A percentile compares a stretch with the other conserved stretches of the same genome.
These are phyloP conservation scores for Sapayoa aenigma DNA, from an alignment of 2,113 vertebrate genomes.

Conservation along the genomic window DNA sequence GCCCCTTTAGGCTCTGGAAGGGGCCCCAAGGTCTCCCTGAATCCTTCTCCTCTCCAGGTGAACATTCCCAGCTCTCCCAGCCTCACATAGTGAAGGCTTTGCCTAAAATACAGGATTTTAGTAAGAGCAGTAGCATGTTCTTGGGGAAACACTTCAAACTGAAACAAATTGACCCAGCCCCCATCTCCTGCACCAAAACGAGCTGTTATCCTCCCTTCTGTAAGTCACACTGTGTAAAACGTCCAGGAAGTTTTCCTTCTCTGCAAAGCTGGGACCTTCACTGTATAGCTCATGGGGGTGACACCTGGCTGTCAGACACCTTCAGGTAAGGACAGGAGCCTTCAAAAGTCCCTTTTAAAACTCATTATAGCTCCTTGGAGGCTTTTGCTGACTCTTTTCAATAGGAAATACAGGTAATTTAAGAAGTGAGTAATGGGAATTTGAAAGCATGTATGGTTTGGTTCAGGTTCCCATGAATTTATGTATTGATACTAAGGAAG, in stretches of 20 bases:
- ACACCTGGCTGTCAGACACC: not conserved
- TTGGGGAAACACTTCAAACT: not conserved
- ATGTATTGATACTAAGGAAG: not conserved
- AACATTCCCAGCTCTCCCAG: not conserved
- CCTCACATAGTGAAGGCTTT: not conserved
- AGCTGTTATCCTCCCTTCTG: not conserved
- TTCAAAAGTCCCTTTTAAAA: not conserved
- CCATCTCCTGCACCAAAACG: not conserved
- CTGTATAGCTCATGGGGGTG: not conserved
- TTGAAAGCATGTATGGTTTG: not conserved
- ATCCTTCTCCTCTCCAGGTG: not conserved
- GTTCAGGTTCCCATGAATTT: not conserved
- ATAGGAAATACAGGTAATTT: not conserved
- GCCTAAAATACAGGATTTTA: not conserved
- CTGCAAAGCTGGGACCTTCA: not conserved
- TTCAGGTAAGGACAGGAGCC: not conserved
- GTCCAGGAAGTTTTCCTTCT: not conserved
- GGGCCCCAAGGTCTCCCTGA: not conserved
- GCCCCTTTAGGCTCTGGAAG: not conserved
- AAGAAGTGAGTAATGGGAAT: not conserved
- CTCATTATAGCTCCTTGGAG: not conserved
- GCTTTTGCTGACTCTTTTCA: not conserved
- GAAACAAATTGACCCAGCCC: not conserved
- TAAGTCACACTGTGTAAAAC: not conserved
- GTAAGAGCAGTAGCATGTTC: not conserved